A percentile compares a stretch with the other conserved stretches of the same genome.
phyloP scores from a whole-genome alignment of 2,113 vertebrate genomes.

The Colistium nudipinnis region DNA sequence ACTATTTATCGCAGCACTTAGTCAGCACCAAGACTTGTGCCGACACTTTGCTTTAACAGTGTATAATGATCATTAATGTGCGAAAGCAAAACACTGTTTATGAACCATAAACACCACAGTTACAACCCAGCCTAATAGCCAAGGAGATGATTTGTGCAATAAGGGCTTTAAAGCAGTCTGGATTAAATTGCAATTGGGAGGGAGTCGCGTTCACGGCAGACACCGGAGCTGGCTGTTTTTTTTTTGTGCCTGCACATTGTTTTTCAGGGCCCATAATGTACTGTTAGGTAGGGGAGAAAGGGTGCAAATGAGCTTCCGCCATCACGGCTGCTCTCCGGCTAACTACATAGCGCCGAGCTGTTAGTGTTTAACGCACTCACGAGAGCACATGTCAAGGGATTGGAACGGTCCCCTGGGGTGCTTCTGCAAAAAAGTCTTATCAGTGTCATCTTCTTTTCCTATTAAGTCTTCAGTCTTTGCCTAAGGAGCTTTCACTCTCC shows the following conservation, averaged over 20 bases:
- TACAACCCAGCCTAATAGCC: conserved; percentile 47
- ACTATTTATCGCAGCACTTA: conserved; percentile 2
- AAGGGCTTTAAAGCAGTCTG: conserved; percentile 57
- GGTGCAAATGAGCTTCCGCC: conserved; percentile 25
- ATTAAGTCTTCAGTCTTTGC: conserved; percentile 49
- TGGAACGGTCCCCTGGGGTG: conserved; percentile 46
- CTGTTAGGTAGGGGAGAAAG: conserved; percentile 23
- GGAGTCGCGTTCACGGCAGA: conserved; percentile 44
- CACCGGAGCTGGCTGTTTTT: conserved; percentile 41
- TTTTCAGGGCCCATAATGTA: conserved; percentile 40
- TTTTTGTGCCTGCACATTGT: conserved; percentile 44
- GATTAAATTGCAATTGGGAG: conserved; percentile 59
- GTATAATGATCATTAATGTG: conserved; percentile 57
- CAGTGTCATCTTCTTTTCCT: conserved; percentile 57
- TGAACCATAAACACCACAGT: conserved; percentile 64
- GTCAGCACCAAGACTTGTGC: conserved; percentile 34
- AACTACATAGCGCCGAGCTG: conserved; percentile 46
- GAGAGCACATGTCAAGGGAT: conserved; percentile 62
- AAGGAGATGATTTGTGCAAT: conserved; percentile 65
- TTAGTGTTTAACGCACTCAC: conserved; percentile 57
- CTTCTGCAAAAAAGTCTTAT: conserved; percentile 55
- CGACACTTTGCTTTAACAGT: conserved; percentile 44
- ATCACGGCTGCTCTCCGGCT: conserved; percentile 10
- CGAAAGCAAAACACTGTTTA: conserved; percentile 63
- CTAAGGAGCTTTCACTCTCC: conserved; percentile 48